Evolutionary conservation across 2,797 vertebrate species (phyloP).

Genomic region (Danio jaintianensis): DNA sequence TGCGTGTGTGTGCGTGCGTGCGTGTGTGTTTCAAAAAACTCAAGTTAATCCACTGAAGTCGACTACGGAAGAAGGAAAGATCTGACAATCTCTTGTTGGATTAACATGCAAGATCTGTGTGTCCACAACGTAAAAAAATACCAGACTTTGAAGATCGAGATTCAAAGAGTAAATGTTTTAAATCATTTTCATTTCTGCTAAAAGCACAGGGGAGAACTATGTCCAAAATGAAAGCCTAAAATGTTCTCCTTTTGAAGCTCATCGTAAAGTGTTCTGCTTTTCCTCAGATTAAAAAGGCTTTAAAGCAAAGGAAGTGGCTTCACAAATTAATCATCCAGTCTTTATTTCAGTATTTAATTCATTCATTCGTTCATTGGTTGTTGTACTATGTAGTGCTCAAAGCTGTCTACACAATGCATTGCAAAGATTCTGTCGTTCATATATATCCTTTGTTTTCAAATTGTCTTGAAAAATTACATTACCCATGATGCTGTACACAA

Average conservation of each 20-base stretch:
- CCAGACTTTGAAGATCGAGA: neutral
- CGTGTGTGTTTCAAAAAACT: neutral
- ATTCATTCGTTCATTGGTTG: no score
- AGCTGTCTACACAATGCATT: no score
- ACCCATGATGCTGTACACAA: no score
- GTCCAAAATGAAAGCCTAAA: neutral
- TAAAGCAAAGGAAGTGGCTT: no score
- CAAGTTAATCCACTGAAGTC: neutral
- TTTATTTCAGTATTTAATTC: no score
- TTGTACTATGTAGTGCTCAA: no score
- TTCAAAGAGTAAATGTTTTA: constrained; percentile 12
- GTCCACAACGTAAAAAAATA: neutral
- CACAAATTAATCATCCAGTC: no score
- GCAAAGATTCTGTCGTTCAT: no score
- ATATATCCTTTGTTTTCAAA: no score
- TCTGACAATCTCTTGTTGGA: constrained; percentile 1
- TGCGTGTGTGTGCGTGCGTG: no score
- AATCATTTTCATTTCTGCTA: constrained; percentile 15
- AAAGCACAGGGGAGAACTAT: neutral
- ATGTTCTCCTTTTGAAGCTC: neutral
- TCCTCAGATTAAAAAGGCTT: neutral
- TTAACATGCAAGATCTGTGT: constrained; percentile 1
- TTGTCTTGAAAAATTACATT: no score
- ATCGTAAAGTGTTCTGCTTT: neutral
- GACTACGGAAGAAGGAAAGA: neutral